These are phyloP conservation scores for Oxytorus armatus DNA, from an alignment of 2,888 invertebrate species.

Conservation along the genomic window DNA sequence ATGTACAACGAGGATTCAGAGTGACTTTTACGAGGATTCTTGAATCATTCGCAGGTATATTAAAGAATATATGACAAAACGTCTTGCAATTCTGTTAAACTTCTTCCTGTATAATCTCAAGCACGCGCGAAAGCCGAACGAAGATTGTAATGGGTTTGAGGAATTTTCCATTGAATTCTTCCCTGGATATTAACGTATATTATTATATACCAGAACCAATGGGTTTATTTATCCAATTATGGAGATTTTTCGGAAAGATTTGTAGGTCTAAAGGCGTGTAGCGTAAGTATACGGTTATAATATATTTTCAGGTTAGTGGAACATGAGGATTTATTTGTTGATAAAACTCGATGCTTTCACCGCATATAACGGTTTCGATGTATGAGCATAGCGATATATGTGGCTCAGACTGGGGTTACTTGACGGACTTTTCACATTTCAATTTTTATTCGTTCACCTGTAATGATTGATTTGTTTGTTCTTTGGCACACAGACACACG, in stretches of 20 bases:
- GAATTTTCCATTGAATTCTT: slow-evolving; percentile 9
- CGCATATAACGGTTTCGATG: slow-evolving; percentile 59
- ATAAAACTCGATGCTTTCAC: slow-evolving; percentile 64
- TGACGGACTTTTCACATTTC: too few species aligned
- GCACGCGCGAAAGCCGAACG: neutral
- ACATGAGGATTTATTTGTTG: slow-evolving; percentile 64
- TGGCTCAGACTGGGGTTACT: too few species aligned
- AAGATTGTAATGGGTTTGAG: neutral
- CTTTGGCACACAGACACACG: too few species aligned
- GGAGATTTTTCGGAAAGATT: slow-evolving; percentile 15
- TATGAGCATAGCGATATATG: neutral
- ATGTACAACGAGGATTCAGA: slow-evolving; percentile 25
- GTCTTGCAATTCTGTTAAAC: slow-evolving; percentile 13
- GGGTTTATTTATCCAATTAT: slow-evolving; percentile 42
- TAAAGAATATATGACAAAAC: slow-evolving; percentile 48
- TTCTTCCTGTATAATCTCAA: neutral
- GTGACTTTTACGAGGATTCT: slow-evolving; percentile 49
- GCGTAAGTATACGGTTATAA: neutral
- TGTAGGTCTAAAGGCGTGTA: neutral
- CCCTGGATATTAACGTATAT: neutral
- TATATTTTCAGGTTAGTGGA: slow-evolving; percentile 67
- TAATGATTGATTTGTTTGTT: too few species aligned
- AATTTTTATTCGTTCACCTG: too few species aligned
- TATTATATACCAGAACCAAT: slow-evolving; percentile 16
- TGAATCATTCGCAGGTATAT: slow-evolving; percentile 32